These are phyloP conservation scores for Anguilla rostrata DNA, from an alignment of 2,113 vertebrate genomes.

Conservation along the genomic window DNA sequence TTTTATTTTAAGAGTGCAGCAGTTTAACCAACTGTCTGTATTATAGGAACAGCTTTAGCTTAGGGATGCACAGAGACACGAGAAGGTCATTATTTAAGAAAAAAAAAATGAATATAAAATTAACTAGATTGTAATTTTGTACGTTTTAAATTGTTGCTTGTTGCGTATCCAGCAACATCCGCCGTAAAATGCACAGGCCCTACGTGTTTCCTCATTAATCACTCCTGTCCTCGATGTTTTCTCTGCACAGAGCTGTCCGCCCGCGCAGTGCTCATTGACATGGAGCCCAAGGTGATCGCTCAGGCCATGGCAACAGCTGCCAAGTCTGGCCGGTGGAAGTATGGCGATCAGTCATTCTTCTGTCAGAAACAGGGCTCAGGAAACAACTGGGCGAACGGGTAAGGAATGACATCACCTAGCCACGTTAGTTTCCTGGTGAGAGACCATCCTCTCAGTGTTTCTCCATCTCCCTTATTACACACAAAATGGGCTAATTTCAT, in stretches of 20 bases:
- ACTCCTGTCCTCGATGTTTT: background rate
- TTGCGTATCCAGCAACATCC: too few species aligned
- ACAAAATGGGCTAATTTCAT: too few species aligned
- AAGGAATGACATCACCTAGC: conserved; percentile 36
- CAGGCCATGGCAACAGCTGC: conserved; percentile 75
- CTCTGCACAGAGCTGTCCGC: conserved; percentile 67
- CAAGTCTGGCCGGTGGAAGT: conserved; percentile 81
- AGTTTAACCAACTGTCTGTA: too few species aligned
- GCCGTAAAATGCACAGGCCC: background rate
- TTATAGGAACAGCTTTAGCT: too few species aligned
- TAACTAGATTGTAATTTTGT: background rate
- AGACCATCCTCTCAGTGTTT: too few species aligned
- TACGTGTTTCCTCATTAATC: background rate
- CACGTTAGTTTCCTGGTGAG: background rate
- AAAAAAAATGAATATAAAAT: background rate
- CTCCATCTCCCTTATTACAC: background rate
- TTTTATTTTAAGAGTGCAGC: too few species aligned
- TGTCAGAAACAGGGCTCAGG: conserved; percentile 94
- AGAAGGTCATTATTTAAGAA: too few species aligned
- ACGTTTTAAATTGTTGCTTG: background rate
- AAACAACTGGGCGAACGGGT: conserved; percentile 99
- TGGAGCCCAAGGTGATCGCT: conserved; percentile 94
- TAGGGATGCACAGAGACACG: too few species aligned
- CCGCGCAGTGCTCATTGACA: conserved; percentile 88
- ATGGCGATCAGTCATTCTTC: conserved; percentile 74